Evolutionary conservation across 2,797 vertebrate species (phyloP), one percentile per base, ranked within the genome.

Genomic region (Poecilia velifera): DNA sequence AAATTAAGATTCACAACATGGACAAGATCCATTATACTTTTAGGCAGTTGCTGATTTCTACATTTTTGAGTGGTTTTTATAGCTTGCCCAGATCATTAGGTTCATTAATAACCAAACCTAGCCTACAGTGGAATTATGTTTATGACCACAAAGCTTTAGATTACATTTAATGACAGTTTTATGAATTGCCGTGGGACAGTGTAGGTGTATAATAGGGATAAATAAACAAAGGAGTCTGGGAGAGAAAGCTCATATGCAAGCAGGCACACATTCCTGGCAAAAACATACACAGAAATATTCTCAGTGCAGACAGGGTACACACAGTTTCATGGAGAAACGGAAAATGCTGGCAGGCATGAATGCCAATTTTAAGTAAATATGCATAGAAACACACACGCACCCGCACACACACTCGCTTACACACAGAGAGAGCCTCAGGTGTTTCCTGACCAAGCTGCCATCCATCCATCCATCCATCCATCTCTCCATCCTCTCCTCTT

Each of bases 341-440:
- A 80, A 87, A 84, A 55, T 36, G 83, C 90, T 91, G 2, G 57
- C 76, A 88, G 89, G 80, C 89, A 90, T 41, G 82, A 84, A 88
- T 87, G 83, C 71, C 85, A 93, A 87, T 93, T 92, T 88, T 87
- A 71, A 84, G 86, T 85, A 86, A 88, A 91, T 87, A 88, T 84
- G 84, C 83, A 90, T 16, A 84, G 16, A 85, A 72, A 84, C 39
- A 84, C 31, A 81, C 74, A 76, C 62, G 55, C 64, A 55, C 73
- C 25, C 12, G 4, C 41, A 39, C 79, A 68, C 51, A 36, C 34
- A 34, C 72, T 10, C 41, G 62, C n/a, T 74, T 66, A 77, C 72
- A 78, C 51, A 82, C 43, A 80, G 59, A 80, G 47, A 64, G 2
- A 76, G 86, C 89, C 86, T 84, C 81, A 86, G 87, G 87, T 92